phyloP scores from a whole-genome alignment of 1,140 invertebrate species.

The Epicauta chinensis region DNA sequence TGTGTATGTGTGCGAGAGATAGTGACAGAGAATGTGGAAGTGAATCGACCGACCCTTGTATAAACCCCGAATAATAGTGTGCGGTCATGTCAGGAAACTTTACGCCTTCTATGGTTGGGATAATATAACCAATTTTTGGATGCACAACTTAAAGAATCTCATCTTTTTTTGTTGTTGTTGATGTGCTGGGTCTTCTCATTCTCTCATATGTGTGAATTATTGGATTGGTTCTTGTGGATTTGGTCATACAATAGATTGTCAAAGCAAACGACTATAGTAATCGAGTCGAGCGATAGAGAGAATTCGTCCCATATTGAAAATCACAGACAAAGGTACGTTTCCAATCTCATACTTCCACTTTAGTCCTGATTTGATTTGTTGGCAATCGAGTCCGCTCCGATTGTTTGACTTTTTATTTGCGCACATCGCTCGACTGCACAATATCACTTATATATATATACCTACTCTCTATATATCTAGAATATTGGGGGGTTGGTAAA shows the following conservation, averaged over 20 bases:
- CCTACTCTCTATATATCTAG: background rate
- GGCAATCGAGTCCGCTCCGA: constrained; percentile 25
- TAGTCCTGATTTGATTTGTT: constrained; percentile 28
- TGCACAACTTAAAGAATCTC: no score
- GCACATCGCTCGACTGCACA: constrained; percentile 5
- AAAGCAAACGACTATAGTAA: constrained; percentile 23
- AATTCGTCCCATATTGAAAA: constrained; percentile 23
- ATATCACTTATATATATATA: constrained; percentile 8
- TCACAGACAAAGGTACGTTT: constrained; percentile 30
- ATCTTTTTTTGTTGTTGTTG: no score
- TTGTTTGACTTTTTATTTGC: constrained; percentile 24
- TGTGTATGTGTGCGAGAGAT: no score
- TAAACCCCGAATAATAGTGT: no score
- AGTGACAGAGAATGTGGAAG: no score
- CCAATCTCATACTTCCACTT: constrained; percentile 20
- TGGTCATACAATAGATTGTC: constrained; percentile 22
- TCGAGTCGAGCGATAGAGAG: constrained; percentile 12
- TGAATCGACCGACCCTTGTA: no score
- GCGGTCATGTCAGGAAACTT: no score
- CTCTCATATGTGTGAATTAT: constrained; percentile 28
- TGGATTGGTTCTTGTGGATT: constrained; percentile 17
- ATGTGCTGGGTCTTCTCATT: no score
- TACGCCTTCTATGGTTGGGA: no score
- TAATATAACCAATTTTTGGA: no score
- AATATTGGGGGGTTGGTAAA: background rate